Evolutionary conservation across 2,113 vertebrate species (phyloP), one percentile per base, ranked within the genome.

Genomic region (Eulemur rufifrons): DNA sequence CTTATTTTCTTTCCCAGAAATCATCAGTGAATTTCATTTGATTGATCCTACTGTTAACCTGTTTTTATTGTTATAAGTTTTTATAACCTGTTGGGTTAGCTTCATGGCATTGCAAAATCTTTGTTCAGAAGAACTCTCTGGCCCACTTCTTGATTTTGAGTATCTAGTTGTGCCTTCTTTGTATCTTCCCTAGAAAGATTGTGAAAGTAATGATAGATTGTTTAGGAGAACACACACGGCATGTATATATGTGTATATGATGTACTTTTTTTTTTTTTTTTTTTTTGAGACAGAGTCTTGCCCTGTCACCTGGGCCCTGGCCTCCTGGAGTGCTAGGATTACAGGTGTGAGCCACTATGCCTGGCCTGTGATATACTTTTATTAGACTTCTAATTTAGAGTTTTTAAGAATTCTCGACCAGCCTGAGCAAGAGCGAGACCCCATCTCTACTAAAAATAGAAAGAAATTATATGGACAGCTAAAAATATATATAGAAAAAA

Each of bases 381-480:
- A 64, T 93, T 88, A 81, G 42, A 34, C 42, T 73, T 82, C 39
- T 80, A 71, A 47, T 66, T 92, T 68, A 89, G 50, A 45, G 47
- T 74, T 96, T 95, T 85, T 94, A 86, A 94, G n/a, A 56, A 73
- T 86, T 68, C 17, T 61, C 59, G n/a, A n/a, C n/a, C n/a, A n/a
- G n/a, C n/a, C n/a, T n/a, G n/a, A n/a, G n/a, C n/a, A n/a, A n/a
- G n/a, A n/a, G n/a, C n/a, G n/a, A n/a, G n/a, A n/a, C n/a, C n/a
- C n/a, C n/a, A n/a, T n/a, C n/a, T n/a, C n/a, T n/a, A n/a, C n/a
- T n/a, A n/a, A n/a, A n/a, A n/a, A n/a, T n/a, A n/a, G n/a, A n/a
- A n/a, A n/a, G n/a, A n/a, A n/a, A n/a, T n/a, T n/a, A n/a, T n/a
- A n/a, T n/a, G n/a, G n/a, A n/a, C n/a, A n/a, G n/a, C n/a, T n/a